Evolutionary conservation across 2,797 vertebrate genomes (phyloP), one percentile per base, ranked within the genome.

Genomic region (Hoplostethus atlanticus): DNA sequence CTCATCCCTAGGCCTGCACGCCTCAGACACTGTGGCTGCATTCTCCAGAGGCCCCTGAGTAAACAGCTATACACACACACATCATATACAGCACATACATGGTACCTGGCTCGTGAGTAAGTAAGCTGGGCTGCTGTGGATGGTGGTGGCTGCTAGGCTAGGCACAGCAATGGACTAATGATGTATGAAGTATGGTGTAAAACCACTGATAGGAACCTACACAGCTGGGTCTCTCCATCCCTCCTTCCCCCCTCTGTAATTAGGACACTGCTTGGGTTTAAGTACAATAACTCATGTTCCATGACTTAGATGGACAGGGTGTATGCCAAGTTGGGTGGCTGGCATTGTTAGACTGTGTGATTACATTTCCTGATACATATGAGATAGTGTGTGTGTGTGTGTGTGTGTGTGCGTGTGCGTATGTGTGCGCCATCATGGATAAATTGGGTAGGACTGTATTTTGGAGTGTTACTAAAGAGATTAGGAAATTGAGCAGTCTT

Each of bases 21-120:
- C 71, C 88, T 68, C 92, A 93, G 92, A 93, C 93, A 81, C 86
- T 79, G 79, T 77, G 90, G 70, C 86, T 87, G 85, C 88, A 74
- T 93, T 93, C 88, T 94, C 83, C 62, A 80, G 86, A 82, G 81
- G 60, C 57, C 64, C 71, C 81, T 77, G 75, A 76, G 90, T 89
- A 93, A 92, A 93, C 84, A 91, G 58, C 62, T 81, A 51, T 59
- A 54, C 60, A 38, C 55, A 44, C 57, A 59, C 47, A 13, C 57
- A 34, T 68, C 21, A 74, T 64, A 56, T 31, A 50, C 46, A 82
- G 21, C 46, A 50, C 51, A 70, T 66, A 31, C 50, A 67, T 21
- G 63, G 67, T 58, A 77, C 65, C 72, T 80, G 57, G 12, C 84
- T 82, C 61, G 77, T 66, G 28, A 72, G 30, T 34, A 69, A 63